A percentile compares a stretch with the other conserved stretches of the same genome.
phyloP scores from a whole-genome alignment of 2,113 vertebrate genomes.

The Hemicordylus capensis region DNA sequence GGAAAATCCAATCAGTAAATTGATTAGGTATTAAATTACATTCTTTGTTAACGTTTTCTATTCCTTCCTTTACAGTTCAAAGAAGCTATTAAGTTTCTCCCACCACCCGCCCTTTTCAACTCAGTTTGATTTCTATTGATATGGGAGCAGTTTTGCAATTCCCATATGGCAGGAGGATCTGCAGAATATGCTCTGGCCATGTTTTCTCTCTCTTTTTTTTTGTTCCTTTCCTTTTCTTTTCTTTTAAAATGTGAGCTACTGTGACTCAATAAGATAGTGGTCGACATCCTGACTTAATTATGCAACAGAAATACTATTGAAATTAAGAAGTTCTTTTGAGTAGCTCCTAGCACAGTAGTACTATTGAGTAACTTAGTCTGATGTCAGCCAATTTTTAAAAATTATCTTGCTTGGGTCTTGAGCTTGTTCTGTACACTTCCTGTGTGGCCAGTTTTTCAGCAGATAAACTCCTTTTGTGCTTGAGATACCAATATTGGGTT shows the following conservation, averaged over 20 bases:
- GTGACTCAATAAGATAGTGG: background rate
- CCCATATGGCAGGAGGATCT: background rate
- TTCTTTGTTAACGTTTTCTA: conserved; percentile 54
- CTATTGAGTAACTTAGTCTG: no score
- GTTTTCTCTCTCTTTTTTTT: no score
- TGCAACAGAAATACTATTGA: no score
- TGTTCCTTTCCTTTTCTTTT: no score
- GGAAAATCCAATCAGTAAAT: conserved; percentile 73
- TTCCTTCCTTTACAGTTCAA: conserved; percentile 47
- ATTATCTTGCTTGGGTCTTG: background rate
- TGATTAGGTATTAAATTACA: conserved; percentile 71
- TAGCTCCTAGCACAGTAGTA: no score
- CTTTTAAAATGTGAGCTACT: background rate
- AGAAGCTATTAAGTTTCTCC: conserved; percentile 1
- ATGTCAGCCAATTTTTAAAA: background rate
- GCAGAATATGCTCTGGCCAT: background rate
- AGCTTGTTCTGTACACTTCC: background rate
- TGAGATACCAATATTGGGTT: background rate
- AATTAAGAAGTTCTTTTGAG: no score
- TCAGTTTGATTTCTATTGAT: conserved; percentile 21
- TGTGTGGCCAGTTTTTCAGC: conserved; percentile 1
- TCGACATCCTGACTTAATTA: no score
- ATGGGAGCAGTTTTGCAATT: conserved; percentile 10
- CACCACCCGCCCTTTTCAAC: background rate
- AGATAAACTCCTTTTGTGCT: background rate